These are phyloP conservation scores for Petrocephalus zakoni DNA, from an alignment of 2,113 vertebrate genomes.

Conservation along the genomic window DNA sequence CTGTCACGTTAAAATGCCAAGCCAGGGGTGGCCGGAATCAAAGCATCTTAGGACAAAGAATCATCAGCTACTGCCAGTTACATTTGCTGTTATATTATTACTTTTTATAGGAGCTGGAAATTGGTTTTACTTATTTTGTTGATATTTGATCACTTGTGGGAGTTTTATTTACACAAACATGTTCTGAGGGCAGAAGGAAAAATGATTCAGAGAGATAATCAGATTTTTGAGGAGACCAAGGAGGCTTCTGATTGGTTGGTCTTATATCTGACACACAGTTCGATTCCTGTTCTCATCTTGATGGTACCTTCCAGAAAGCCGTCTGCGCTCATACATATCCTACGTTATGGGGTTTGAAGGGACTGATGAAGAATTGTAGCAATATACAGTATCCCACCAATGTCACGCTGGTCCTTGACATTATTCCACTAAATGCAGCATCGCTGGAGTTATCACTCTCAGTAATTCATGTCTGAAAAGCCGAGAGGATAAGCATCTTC, in stretches of 20 bases:
- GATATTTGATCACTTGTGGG: not conserved
- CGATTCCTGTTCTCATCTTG: not conserved
- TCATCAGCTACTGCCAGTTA: not conserved
- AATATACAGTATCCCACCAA: not conserved
- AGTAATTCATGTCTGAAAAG: not conserved
- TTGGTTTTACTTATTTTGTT: not conserved
- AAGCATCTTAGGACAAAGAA: not conserved
- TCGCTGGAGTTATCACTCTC: not conserved
- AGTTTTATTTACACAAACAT: no score
- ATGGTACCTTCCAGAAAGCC: not conserved
- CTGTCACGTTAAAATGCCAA: not conserved
- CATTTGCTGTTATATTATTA: not conserved
- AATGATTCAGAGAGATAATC: no score
- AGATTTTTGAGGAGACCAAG: no score
- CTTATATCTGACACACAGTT: no score
- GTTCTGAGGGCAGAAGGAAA: no score
- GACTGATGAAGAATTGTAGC: not conserved
- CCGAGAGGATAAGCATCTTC: not conserved
- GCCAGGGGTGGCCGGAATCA: not conserved
- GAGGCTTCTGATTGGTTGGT: not conserved
- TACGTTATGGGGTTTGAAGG: not conserved
- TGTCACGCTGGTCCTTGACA: not conserved
- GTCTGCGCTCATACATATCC: not conserved
- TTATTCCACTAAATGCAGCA: not conserved
- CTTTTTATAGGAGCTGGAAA: not conserved